phyloP scores from a whole-genome alignment of 92 coral and sea anemone genomes.

The Bergia sp. region DNA sequence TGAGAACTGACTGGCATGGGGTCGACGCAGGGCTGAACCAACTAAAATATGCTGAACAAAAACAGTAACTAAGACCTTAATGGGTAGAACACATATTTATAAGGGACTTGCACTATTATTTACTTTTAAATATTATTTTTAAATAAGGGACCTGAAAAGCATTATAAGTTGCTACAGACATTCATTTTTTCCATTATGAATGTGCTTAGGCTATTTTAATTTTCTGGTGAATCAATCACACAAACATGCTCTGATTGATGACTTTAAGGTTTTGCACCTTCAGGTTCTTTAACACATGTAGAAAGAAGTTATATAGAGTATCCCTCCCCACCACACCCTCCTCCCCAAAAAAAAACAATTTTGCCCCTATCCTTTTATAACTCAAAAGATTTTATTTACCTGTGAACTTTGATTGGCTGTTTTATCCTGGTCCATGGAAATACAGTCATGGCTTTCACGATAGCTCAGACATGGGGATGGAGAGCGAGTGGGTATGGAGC shows the following conservation, averaged over 20 bases:
- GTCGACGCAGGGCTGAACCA: constrained; percentile 95
- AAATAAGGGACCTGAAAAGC: too few species aligned
- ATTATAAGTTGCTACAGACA: too few species aligned
- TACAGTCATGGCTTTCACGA: constrained; percentile 35
- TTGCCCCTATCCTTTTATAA: neutral
- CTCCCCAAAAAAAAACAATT: neutral
- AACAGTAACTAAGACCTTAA: neutral
- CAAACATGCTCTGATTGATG: neutral
- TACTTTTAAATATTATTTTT: too few species aligned
- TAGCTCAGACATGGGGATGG: constrained; percentile 2
- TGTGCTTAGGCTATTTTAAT: too few species aligned
- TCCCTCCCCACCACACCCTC: neutral
- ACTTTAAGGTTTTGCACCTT: too few species aligned
- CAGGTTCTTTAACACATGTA: too few species aligned
- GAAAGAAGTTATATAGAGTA: too few species aligned
- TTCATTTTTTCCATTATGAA: too few species aligned
- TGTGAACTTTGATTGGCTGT: constrained; percentile 30
- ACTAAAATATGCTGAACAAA: constrained; percentile 78
- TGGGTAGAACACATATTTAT: neutral
- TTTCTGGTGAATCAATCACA: too few species aligned
- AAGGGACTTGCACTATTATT: too few species aligned
- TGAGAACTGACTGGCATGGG: constrained; percentile 91
- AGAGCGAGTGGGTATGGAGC: neutral
- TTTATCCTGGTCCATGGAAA: constrained; percentile 39
- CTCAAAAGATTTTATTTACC: neutral